Percentiles rank a stretch among this genome's conserved stretches.
Evolutionary conservation across 2,888 invertebrate species (phyloP).

Genomic region (Euplagia quadripunctaria): DNA sequence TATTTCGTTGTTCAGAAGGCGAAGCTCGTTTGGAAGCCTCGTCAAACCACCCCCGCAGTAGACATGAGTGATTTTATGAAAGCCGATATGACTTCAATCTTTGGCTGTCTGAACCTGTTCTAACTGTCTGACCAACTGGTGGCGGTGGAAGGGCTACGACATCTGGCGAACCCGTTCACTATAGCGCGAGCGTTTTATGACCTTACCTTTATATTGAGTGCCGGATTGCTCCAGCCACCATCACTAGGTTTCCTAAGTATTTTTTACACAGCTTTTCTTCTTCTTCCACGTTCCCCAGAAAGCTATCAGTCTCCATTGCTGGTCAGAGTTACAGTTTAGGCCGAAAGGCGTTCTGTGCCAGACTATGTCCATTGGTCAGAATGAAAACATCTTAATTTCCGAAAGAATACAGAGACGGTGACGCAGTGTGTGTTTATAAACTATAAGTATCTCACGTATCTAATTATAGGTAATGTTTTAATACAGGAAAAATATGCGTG

Average conservation of each 20-base stretch:
- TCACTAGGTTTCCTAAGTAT: neutral
- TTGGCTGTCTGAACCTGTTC: neutral
- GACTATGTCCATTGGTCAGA: neutral
- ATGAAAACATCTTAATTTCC: neutral
- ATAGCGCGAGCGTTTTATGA: neutral
- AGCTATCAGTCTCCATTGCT: neutral
- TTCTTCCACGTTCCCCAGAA: neutral
- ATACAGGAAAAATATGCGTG: neutral
- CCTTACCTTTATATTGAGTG: too few relatives aligned
- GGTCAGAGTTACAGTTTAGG: neutral
- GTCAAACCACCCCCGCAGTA: too few relatives aligned
- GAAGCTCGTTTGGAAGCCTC: too few relatives aligned
- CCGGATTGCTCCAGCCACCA: neutral
- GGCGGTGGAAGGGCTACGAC: neutral
- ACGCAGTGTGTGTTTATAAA: neutral
- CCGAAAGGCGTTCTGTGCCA: neutral
- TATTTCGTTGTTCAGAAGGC: too few relatives aligned
- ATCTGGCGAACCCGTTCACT: neutral
- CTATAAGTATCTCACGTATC: neutral
- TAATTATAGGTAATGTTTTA: neutral
- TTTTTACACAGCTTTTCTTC: neutral
- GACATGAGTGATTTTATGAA: too few relatives aligned
- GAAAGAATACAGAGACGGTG: too few relatives aligned
- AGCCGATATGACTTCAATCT: too few relatives aligned
- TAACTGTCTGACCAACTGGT: neutral